phyloP scores from a whole-genome alignment of 2,797 vertebrate genomes.

The Acanthiza pusilla region DNA sequence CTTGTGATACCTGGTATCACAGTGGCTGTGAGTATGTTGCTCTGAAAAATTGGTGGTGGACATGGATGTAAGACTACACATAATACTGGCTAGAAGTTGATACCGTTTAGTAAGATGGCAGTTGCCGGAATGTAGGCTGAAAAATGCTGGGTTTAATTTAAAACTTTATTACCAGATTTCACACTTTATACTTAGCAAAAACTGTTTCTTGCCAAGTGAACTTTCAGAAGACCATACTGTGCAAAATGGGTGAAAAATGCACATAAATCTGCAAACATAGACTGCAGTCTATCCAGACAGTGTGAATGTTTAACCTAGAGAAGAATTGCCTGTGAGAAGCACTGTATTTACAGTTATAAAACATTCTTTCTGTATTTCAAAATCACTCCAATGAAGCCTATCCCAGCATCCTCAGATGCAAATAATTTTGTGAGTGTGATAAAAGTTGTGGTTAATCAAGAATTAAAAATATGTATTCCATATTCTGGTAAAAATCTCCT shows the following conservation, averaged over 20 bases:
- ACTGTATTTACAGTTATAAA: constrained; percentile 19
- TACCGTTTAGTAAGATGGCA: not conserved
- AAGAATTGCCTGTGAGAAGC: constrained; percentile 21
- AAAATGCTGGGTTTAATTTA: constrained; percentile 37
- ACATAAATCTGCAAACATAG: constrained; percentile 22
- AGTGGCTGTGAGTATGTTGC: not conserved
- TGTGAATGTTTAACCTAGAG: constrained; percentile 39
- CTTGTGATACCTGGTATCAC: not conserved
- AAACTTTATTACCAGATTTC: constrained; percentile 48
- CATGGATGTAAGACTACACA: not conserved
- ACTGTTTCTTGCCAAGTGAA: constrained; percentile 22
- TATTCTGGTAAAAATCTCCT: not conserved
- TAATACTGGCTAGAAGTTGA: not conserved
- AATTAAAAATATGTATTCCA: not conserved
- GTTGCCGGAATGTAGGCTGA: not conserved
- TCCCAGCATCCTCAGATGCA: not conserved
- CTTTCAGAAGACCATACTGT: constrained; percentile 16
- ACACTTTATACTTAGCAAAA: constrained; percentile 21
- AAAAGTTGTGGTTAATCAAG: not conserved
- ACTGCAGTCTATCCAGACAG: constrained; percentile 18
- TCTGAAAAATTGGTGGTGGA: not conserved
- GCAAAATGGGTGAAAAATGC: constrained; percentile 33
- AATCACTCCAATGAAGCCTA: not conserved
- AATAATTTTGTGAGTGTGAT: not conserved
- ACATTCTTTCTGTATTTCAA: not conserved